Conservation (phyloP, 1,140 invertebrate genomes). For the Drosophila insularis region DNA sequence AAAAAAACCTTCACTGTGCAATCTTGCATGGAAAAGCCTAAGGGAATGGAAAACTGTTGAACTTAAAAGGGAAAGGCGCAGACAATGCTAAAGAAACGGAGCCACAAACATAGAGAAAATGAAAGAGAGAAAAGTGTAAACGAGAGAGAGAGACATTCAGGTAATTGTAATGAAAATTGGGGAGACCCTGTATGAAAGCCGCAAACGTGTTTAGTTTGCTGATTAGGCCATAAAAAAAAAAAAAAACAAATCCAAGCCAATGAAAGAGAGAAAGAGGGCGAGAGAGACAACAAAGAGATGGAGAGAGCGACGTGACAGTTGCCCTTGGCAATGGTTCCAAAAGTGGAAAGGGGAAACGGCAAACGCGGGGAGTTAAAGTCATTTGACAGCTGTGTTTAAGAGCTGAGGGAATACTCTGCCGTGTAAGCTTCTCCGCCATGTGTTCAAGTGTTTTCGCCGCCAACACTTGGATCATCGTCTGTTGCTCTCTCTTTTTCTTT, state of each 20-base stretch:
- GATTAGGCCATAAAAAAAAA: conserved; percentile 35
- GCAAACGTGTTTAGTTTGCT: conserved; percentile 45
- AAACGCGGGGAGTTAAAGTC: background rate
- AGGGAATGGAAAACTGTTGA: conserved; percentile 15
- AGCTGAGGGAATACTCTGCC: conserved; percentile 20
- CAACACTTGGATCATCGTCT: conserved; percentile 31
- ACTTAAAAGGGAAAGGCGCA: conserved; percentile 4
- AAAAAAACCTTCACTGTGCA: conserved; percentile 27
- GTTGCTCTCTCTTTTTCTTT: conserved; percentile 3
- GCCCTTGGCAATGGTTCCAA: conserved; percentile 47
- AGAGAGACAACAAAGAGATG: conserved; percentile 10
- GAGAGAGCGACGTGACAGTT: conserved; percentile 34
- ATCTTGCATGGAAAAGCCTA: conserved; percentile 27
- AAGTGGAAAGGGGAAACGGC: background rate
- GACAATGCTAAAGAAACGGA: conserved; percentile 10
- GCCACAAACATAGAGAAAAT: background rate
- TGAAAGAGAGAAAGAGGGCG: too few relatives aligned
- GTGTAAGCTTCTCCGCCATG: conserved; percentile 27
- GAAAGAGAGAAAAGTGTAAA: background rate
- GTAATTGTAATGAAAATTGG: conserved; percentile 46
- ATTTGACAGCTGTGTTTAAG: conserved; percentile 34
- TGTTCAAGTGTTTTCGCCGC: conserved; percentile 40
- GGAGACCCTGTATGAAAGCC: conserved; percentile 25
- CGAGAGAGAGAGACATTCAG: conserved; percentile 6
- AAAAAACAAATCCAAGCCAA: conserved; percentile 7